Conservation (phyloP, 2,888 invertebrate species). For the Drosophila sordidula region DNA sequence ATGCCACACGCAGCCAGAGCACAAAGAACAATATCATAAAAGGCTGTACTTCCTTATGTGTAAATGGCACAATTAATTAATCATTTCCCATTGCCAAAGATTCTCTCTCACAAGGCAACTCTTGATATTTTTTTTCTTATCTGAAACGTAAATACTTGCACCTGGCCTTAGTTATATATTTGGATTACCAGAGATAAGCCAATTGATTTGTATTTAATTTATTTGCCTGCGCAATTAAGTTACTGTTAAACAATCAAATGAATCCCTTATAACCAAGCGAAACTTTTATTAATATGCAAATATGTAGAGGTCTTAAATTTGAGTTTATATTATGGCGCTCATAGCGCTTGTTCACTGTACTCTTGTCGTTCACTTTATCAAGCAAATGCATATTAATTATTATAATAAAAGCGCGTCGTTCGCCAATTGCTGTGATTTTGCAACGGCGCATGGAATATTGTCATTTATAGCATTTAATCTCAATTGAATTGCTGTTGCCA, state of each 20-base stretch:
- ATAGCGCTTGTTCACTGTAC: constrained; percentile 35
- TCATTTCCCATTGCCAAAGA: constrained; percentile 5
- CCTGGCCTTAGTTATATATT: constrained; percentile 17
- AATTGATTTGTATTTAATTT: constrained; percentile 21
- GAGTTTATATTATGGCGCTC: neutral
- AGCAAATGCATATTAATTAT: constrained; percentile 40
- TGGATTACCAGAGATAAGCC: constrained; percentile 15
- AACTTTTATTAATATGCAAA: neutral
- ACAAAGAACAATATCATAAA: constrained; percentile 38
- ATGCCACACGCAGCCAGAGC: constrained; percentile 22
- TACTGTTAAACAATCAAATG: constrained; percentile 22
- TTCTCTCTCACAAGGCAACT: neutral
- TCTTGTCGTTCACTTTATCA: constrained; percentile 8
- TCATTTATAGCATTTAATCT: constrained; percentile 29
- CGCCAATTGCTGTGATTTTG: constrained; percentile 40
- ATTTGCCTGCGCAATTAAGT: constrained; percentile 53
- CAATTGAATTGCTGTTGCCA: constrained; percentile 30
- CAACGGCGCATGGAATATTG: constrained; percentile 25
- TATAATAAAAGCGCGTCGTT: constrained; percentile 32
- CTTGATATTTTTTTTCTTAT: constrained; percentile 8
- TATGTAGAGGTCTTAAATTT: neutral
- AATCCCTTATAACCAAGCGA: constrained; percentile 12
- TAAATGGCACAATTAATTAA: constrained; percentile 14
- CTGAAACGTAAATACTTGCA: constrained; percentile 7
- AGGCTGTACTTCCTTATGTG: constrained; percentile 41